phyloP scores from a whole-genome alignment of 2,113 vertebrate species.

The human region DNA sequence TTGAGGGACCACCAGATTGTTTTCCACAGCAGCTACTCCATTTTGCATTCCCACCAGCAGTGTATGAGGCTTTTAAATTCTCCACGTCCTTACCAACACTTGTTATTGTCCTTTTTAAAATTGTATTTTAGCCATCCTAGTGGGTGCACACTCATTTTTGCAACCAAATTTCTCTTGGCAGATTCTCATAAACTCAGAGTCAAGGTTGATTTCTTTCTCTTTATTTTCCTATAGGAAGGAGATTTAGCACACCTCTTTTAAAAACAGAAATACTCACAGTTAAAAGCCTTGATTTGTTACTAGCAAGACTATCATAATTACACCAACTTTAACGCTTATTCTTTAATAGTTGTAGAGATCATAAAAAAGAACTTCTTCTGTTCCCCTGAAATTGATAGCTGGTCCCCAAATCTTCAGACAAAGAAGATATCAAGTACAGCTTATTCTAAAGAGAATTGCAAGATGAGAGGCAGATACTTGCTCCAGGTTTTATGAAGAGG shows the following conservation, averaged over 20 bases:
- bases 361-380: background rate
- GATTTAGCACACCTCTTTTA: background rate
- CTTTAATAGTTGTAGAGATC: background rate
- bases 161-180: background rate
- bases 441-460: background rate
- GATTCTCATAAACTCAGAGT: background rate
- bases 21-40: background rate
- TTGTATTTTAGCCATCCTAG: background rate
- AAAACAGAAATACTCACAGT: background rate
- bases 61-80: background rate
- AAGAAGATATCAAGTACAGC: background rate
- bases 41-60: background rate
- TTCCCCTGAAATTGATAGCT: background rate
- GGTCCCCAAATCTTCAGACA: background rate
- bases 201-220: background rate
- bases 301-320: background rate
- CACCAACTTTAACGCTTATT: fast-evolving
- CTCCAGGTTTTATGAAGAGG: background rate
- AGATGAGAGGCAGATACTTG: background rate
- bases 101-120: background rate
- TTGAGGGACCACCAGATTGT: too few relatives aligned
- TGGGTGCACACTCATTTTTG: background rate
- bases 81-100: background rate
- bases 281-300: background rate
- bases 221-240: background rate